A percentile compares a stretch with the other conserved stretches of the same genome.
phyloP scores from a whole-genome alignment of 2,113 vertebrate species.

The Lepidothrix coronata region DNA sequence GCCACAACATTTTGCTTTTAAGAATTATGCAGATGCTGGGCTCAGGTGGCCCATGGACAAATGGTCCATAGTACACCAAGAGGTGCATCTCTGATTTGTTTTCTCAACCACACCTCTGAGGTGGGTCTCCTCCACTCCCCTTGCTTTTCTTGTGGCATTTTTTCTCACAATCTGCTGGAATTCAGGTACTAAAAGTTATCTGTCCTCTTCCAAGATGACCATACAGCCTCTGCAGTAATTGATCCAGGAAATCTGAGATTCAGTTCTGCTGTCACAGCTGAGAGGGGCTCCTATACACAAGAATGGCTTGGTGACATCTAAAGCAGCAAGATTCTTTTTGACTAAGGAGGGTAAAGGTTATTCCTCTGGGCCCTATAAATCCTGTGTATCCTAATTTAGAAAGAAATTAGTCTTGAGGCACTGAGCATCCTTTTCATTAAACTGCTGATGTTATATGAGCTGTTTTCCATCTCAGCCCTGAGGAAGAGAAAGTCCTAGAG shows the following conservation, averaged over 20 bases:
- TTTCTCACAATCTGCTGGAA: not conserved
- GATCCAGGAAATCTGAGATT: not conserved
- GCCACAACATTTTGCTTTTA: not conserved
- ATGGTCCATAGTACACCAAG: not conserved
- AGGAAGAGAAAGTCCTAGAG: not conserved
- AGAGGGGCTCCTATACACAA: not conserved
- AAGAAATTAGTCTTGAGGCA: not conserved
- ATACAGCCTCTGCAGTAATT: not conserved
- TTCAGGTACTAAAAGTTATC: not conserved
- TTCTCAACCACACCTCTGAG: not conserved
- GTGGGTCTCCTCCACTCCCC: not conserved
- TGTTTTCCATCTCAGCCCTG: not conserved
- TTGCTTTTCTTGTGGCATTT: not conserved
- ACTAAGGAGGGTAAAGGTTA: not conserved
- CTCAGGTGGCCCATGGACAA: not conserved
- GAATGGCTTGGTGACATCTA: not conserved
- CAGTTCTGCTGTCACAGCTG: not conserved
- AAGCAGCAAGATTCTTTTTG: not conserved
- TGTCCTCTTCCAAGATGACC: not conserved
- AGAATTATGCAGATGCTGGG: not conserved
- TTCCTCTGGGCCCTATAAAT: not conserved
- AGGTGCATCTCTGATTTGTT: not conserved
- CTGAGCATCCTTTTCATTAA: conserved; percentile 2
- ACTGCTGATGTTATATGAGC: not conserved
- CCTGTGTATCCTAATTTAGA: not conserved